phyloP scores from a whole-genome alignment of 2,888 invertebrate genomes.

The Marronus borbonicus region DNA sequence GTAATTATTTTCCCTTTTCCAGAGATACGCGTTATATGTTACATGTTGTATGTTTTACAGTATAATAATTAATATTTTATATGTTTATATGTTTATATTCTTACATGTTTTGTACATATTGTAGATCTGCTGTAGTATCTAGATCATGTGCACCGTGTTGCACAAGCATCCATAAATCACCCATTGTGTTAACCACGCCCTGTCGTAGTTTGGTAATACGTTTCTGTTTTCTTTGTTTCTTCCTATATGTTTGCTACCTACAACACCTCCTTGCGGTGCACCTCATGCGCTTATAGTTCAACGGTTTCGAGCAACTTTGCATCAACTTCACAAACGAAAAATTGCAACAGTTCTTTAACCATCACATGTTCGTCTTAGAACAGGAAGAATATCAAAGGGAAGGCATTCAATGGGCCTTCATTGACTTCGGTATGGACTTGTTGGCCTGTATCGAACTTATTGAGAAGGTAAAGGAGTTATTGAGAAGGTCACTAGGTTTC shows the following conservation, averaged over 20 bases:
- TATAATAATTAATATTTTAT: constrained; percentile 1
- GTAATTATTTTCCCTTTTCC: too few relatives aligned
- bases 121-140: too few relatives aligned
- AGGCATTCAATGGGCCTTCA: constrained; percentile 94
- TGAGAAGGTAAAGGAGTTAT: constrained; percentile 76
- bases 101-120: neutral
- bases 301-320: constrained; percentile 94
- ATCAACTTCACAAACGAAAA: constrained; percentile 96
- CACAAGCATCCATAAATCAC: constrained; percentile 8
- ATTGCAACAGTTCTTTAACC: constrained; percentile 95
- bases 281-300: constrained; percentile 73
- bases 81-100: neutral
- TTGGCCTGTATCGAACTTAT: constrained; percentile 87
- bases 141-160: constrained; percentile 24
- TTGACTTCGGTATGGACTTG: constrained; percentile 95
- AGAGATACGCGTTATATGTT: neutral
- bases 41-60: constrained; percentile 23
- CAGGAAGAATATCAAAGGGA: constrained; percentile 94
- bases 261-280: neutral
- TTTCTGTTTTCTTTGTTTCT: constrained; percentile 51
- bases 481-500: neutral
- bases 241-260: constrained; percentile 41
- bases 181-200: constrained; percentile 35
- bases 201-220: constrained; percentile 39
- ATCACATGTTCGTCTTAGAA: constrained; percentile 95